Evolutionary conservation across 1,140 invertebrate species (phyloP).

Genomic region (Hycleus phaleratus): DNA sequence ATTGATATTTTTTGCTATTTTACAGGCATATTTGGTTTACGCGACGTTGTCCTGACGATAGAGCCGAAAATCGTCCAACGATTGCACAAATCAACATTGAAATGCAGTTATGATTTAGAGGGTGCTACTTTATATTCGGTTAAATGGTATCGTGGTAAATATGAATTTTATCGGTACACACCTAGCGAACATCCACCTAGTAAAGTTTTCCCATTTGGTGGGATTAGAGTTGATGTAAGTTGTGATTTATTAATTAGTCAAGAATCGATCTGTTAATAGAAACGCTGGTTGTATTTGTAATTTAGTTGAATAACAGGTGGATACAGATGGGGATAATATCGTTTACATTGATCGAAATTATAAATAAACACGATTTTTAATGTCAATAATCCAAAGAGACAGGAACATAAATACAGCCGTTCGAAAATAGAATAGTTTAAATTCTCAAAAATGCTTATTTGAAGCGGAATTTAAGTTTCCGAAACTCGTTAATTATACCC

Average conservation of each 20-base stretch:
- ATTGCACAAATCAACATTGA: constrained; percentile 45
- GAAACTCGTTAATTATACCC: too few species aligned
- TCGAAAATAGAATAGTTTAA: not conserved
- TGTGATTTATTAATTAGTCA: not conserved
- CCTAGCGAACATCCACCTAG: constrained; percentile 55
- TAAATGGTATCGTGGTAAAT: constrained; percentile 69
- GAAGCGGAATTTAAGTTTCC: too few species aligned
- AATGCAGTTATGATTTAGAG: constrained; percentile 63
- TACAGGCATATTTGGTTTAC: constrained; percentile 40
- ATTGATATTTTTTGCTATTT: constrained; percentile 1
- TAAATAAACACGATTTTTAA: not conserved
- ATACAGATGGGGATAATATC: not conserved
- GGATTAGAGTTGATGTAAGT: constrained; percentile 69
- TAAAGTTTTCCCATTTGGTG: constrained; percentile 59
- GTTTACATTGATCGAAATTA: not conserved
- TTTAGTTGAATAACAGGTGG: not conserved
- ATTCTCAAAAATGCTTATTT: too few species aligned
- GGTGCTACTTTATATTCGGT: constrained; percentile 62
- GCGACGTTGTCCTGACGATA: constrained; percentile 44
- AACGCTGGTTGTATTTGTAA: not conserved
- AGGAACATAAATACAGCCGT: not conserved
- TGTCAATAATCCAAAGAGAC: not conserved
- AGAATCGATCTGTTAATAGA: not conserved
- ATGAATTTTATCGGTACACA: constrained; percentile 64
- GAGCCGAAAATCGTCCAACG: constrained; percentile 53